Evolutionary conservation across 2,888 invertebrate genomes (phyloP).

Genomic region (Ceratothoa steindachneri): DNA sequence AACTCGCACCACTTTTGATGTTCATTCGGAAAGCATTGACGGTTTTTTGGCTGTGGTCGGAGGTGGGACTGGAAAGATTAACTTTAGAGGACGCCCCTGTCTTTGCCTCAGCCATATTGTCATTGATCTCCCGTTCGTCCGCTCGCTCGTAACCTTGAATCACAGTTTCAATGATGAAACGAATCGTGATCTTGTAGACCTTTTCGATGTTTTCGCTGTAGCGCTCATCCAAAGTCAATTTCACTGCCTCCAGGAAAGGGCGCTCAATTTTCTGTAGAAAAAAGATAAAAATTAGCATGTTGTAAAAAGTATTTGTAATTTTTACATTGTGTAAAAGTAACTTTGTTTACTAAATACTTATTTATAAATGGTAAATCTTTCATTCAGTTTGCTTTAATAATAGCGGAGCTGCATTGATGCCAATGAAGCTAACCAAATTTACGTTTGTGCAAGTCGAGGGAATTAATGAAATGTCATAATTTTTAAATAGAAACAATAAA

Average conservation of each 20-base stretch:
- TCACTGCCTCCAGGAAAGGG: conserved; percentile 80
- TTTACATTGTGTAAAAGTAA: too few species aligned
- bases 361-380: too few species aligned
- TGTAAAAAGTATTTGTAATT: too few species aligned
- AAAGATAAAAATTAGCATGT: conserved; percentile 16
- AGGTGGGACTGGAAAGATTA: background rate
- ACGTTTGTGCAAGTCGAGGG: too few species aligned
- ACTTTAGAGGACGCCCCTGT: background rate
- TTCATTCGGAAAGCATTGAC: background rate
- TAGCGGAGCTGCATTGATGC: too few species aligned
- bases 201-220: conserved; percentile 84
- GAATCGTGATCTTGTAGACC: conserved; percentile 81
- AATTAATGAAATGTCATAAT: too few species aligned
- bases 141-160: conserved; percentile 67
- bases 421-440: too few species aligned
- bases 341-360: too few species aligned
- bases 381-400: too few species aligned
- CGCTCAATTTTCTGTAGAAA: conserved; percentile 74
- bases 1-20: background rate
- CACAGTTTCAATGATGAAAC: conserved; percentile 78
- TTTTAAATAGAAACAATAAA: too few species aligned
- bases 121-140: conserved; percentile 37
- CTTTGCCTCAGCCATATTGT: conserved; percentile 29
- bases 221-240: conserved; percentile 77
- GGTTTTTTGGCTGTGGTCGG: background rate